Conservation (phyloP, 2,888 invertebrate species). For the Cetonia aurata region DNA sequence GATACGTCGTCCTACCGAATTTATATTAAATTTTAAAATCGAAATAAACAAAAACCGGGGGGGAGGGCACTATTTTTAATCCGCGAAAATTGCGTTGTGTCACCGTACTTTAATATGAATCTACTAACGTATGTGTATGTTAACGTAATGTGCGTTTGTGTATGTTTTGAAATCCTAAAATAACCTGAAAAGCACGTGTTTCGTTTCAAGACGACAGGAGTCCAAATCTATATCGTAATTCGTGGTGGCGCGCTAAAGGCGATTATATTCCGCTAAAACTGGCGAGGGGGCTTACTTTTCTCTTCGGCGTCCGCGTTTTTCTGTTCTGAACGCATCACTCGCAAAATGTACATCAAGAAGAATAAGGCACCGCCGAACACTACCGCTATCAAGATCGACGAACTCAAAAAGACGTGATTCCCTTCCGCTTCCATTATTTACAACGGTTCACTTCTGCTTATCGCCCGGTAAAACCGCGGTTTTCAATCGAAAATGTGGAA, state of each 20-base stretch:
- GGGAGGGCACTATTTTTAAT: neutral
- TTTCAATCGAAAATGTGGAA: slow-evolving; percentile 3
- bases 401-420: slow-evolving; percentile 56
- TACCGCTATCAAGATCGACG: slow-evolving; percentile 56
- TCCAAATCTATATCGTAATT: neutral
- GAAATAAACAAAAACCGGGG: neutral
- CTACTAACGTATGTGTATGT: neutral
- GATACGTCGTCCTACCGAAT: neutral
- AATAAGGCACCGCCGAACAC: slow-evolving; percentile 59
- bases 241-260: neutral
- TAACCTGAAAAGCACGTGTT: slow-evolving; percentile 54
- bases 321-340: slow-evolving; percentile 56
- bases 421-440: slow-evolving; percentile 60
- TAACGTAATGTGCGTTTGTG: slow-evolving; percentile 2
- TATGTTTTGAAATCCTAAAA: slow-evolving; percentile 48
- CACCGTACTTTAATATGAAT: too few relatives aligned
- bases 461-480: slow-evolving; percentile 5
- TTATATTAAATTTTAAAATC: slow-evolving; percentile 3
- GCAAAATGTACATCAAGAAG: slow-evolving; percentile 59
- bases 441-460: slow-evolving; percentile 55
- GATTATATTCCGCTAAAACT: neutral
- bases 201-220: neutral
- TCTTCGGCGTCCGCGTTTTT: slow-evolving; percentile 50
- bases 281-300: slow-evolving; percentile 20
- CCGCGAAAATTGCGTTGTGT: neutral